Conservation (phyloP, 2,888 invertebrate species). For the Andrena fulva region DNA sequence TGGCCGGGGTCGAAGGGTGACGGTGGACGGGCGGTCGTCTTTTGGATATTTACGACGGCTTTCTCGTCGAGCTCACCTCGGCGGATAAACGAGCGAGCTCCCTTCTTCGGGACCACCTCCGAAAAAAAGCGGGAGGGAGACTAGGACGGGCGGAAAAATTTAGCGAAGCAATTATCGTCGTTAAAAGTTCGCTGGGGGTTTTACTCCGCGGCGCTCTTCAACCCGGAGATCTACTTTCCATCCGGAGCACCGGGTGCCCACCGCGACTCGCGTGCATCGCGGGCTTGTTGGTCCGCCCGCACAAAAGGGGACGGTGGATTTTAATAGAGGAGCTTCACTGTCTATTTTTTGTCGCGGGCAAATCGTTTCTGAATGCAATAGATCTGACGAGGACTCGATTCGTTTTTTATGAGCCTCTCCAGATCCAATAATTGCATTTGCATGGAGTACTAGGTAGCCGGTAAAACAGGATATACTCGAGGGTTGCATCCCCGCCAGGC, state of each 20-base stretch:
- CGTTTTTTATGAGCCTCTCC: no score
- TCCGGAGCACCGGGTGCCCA: background rate
- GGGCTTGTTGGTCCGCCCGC: background rate
- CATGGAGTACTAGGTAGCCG: no score
- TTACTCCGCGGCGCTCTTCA: background rate
- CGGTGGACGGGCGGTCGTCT: conserved; percentile 1
- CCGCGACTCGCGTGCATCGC: background rate
- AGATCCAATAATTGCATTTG: no score
- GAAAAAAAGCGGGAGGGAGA: no score
- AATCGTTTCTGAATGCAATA: background rate
- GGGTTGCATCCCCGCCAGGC: background rate
- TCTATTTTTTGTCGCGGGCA: background rate
- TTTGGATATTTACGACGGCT: conserved; percentile 26
- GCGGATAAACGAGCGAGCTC: background rate
- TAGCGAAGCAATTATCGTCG: conserved; percentile 11
- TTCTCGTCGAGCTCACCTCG: conserved; percentile 25
- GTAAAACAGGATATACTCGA: no score
- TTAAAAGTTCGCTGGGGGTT: conserved; percentile 25
- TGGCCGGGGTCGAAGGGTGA: background rate
- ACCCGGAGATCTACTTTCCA: background rate
- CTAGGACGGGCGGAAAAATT: conserved; percentile 12
- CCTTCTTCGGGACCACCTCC: background rate
- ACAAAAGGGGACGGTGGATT: background rate
- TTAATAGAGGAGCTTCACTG: background rate
- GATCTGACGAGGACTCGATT: no score